Evolutionary conservation across 1,140 invertebrate species (phyloP).

Genomic region (Olivierus martensii): DNA sequence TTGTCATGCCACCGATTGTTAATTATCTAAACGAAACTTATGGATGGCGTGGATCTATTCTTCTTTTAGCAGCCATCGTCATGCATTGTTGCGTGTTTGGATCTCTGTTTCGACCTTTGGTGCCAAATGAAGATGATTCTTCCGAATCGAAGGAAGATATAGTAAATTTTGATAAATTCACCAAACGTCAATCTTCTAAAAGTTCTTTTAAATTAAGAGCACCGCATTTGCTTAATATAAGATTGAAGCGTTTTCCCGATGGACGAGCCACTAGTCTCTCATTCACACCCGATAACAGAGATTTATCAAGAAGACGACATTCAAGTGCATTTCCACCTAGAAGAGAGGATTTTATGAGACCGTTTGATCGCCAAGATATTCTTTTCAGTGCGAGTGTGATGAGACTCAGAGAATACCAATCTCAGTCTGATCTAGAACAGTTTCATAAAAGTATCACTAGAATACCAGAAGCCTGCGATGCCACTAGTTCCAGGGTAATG

Average conservation of each 20-base stretch:
- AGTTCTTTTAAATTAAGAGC: too few species aligned
- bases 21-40: slow-evolving; percentile 38
- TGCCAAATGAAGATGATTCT: neutral
- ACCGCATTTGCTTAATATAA: too few species aligned
- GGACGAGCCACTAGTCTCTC: too few species aligned
- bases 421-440: slow-evolving; percentile 26
- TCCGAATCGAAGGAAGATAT: too few species aligned
- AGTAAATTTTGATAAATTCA: too few species aligned
- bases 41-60: slow-evolving; percentile 44
- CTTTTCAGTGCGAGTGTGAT: slow-evolving; percentile 33
- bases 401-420: slow-evolving; percentile 29
- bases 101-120: slow-evolving; percentile 53
- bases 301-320: too few species aligned
- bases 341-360: slow-evolving; percentile 13
- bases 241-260: too few species aligned
- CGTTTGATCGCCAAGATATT: slow-evolving; percentile 33
- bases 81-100: slow-evolving; percentile 72
- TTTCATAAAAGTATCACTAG: slow-evolving; percentile 15
- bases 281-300: too few species aligned
- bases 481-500: slow-evolving; percentile 13
- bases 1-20: slow-evolving; percentile 62
- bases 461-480: slow-evolving; percentile 5
- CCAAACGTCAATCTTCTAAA: too few species aligned
- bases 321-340: too few species aligned
- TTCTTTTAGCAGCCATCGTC: slow-evolving; percentile 64